Evolutionary conservation across 1,140 invertebrate genomes (phyloP), one percentile per base, ranked within the genome.

Genomic region (Neomicropteryx cornuta): DNA sequence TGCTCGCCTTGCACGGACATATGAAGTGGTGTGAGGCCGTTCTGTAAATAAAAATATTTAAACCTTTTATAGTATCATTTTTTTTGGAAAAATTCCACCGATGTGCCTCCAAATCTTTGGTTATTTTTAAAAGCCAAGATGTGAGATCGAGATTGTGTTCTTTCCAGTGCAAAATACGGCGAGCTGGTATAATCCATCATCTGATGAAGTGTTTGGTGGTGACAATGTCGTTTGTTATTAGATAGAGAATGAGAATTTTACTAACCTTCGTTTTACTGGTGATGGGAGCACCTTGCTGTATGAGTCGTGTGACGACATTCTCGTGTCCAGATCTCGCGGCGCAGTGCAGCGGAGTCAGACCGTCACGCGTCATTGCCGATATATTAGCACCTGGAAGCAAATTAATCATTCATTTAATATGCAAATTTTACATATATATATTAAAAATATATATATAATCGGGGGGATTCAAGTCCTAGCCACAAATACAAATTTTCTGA

Each of bases 1-100:
- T 98, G 93, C 68, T 98, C 94, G 27, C 94, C 92, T 69, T 97
- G 92, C 20, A 90, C 87, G 40, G 91, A 87, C 90, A 94, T 94
- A 56, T 93, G 89, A 21, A 94, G 65, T 21, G 88, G 86, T 14
- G 87, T 84, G 34, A 94, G 60, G 16, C 90, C 89, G 66, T 93
- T 95, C 83, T 87, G 63, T 18, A 65, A 68, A 49, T 33, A 47
- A 34, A 29, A n/a, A 17, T 30, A 34, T 22, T 35, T 43, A 27
- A 36, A 38, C 5, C 5, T 18, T 4, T 40, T 3, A 18, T 38
- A n/a, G n/a, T n/a, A n/a, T n/a, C n/a, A n/a, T n/a, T n/a, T n/a
- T n/a, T n/a, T n/a, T n/a, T n/a, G n/a, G n/a, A 8, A n/a, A 6
- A 27, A 8, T 27, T 27, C 24, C 24, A n/a, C n/a, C 6, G 24